Conservation (phyloP, 1,140 invertebrate genomes). For the Olivierus martensii region DNA sequence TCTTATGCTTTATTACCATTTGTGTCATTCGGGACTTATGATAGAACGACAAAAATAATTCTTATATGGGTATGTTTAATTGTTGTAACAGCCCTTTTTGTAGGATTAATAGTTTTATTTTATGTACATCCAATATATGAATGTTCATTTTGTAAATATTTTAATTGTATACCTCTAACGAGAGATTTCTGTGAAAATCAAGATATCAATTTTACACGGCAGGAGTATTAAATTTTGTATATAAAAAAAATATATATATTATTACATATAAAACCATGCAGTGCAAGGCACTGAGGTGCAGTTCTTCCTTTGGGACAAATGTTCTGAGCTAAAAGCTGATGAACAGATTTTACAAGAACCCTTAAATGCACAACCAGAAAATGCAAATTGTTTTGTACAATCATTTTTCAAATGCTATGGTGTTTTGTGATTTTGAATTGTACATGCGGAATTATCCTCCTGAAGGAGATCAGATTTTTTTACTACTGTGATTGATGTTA, state of each 20-base stretch:
- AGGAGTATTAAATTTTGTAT: slow-evolving; percentile 11
- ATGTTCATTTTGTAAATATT: slow-evolving; percentile 73
- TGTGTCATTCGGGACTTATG: slow-evolving; percentile 67
- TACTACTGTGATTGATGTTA: slow-evolving; percentile 18
- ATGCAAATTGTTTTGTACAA: slow-evolving; percentile 15
- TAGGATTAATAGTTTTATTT: slow-evolving; percentile 65
- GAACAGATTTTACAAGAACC: neutral
- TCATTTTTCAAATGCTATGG: slow-evolving; percentile 10
- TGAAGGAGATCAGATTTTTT: slow-evolving; percentile 15
- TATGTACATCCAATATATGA: slow-evolving; percentile 81
- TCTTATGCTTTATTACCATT: slow-evolving; percentile 81
- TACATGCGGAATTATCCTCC: slow-evolving; percentile 8
- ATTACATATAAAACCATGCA: too few species aligned
- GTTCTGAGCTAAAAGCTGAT: neutral
- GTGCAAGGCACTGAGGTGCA: slow-evolving; percentile 4
- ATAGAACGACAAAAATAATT: slow-evolving; percentile 59
- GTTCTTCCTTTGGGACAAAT: neutral
- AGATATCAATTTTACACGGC: slow-evolving; percentile 66
- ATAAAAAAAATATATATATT: too few species aligned
- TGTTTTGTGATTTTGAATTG: slow-evolving; percentile 15
- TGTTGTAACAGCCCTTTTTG: slow-evolving; percentile 53
- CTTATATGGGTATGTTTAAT: slow-evolving; percentile 65
- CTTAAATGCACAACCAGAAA: neutral
- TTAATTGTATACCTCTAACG: slow-evolving; percentile 84
- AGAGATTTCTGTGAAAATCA: slow-evolving; percentile 82